phyloP scores from a whole-genome alignment of 1,140 invertebrate species.

The Condylostylus longicornis region DNA sequence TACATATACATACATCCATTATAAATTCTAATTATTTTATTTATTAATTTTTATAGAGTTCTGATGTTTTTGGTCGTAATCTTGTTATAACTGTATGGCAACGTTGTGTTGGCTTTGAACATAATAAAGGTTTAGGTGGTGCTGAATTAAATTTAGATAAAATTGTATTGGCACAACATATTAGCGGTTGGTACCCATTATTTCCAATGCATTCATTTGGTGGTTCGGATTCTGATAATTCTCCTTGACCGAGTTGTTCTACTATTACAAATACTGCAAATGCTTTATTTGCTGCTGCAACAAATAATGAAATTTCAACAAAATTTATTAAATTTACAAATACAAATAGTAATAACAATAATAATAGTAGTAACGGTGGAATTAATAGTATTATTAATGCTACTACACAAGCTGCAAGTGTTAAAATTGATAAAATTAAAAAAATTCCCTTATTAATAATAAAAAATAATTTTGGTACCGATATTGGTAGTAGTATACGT shows the following conservation, averaged over 20 bases:
- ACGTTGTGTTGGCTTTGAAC: slow-evolving; percentile 68
- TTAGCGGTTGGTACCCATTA: slow-evolving; percentile 76
- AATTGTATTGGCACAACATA: slow-evolving; percentile 58
- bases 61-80: slow-evolving; percentile 68
- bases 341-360: no score
- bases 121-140: slow-evolving; percentile 74
- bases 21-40: background rate
- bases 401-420: no score
- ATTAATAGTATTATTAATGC: no score
- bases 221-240: slow-evolving; percentile 49
- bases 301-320: no score
- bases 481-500: no score
- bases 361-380: no score
- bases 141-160: slow-evolving; percentile 68
- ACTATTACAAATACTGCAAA: no score
- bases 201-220: slow-evolving; percentile 62
- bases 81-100: slow-evolving; percentile 84
- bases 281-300: no score
- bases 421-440: no score
- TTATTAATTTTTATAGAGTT: slow-evolving; percentile 35
- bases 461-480: no score
- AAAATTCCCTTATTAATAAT: no score
- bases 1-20: slow-evolving; percentile 11
- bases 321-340: no score
- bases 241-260: slow-evolving; percentile 47